Evolutionary conservation across 2,888 invertebrate genomes (phyloP), one percentile per base, ranked within the genome.

Genomic region (Philereme vetulata): DNA sequence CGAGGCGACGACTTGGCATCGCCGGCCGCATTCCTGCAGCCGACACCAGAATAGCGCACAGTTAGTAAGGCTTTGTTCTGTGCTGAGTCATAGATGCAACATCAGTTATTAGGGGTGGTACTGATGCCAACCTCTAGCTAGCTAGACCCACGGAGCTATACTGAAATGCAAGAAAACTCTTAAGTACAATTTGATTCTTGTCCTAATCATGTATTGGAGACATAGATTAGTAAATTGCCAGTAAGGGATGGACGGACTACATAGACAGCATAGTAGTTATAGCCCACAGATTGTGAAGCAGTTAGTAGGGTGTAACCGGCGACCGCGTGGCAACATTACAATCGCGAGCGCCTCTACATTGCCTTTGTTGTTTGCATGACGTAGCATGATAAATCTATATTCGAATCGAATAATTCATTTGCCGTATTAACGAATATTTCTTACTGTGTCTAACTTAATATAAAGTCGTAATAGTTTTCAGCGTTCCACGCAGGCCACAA

Each of bases 1-100:
- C 82, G 80, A 72, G 68, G 77, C 81, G 85, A 79, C 81, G 85
- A 79, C 72, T 78, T 84, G 88, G 90, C 90, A 87, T 83, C 88
- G 82, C 74, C 87, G 85, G 76, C 82, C 88, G 87, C 90, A 90
- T 90, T 89, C 90, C 85, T 82, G 76, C 79, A 76, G 73, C 76
- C 70, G 32, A 40, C 44, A 3, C 7, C 51, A 55, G 62, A 52
- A 7, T 40, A 49, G 0, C 1, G 5, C n/a, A 55, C 58, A 58
- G 62, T 62, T 62, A 55, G 51, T 58, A 55, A 50, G 62, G 58
- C 51, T 62, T 50, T 58, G 58, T 58, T 54, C 44, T 54, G 47
- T 46, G 36, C 32, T 34, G 46, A 56, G 44, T 51, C 54, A 51
- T 11, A 44, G 51, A 60, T 44, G 42, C 36, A 34, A 35, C 38